phyloP scores from a whole-genome alignment of 37 sponge, comb jelly and placozoan species.

The Aplysina aerophoba region DNA sequence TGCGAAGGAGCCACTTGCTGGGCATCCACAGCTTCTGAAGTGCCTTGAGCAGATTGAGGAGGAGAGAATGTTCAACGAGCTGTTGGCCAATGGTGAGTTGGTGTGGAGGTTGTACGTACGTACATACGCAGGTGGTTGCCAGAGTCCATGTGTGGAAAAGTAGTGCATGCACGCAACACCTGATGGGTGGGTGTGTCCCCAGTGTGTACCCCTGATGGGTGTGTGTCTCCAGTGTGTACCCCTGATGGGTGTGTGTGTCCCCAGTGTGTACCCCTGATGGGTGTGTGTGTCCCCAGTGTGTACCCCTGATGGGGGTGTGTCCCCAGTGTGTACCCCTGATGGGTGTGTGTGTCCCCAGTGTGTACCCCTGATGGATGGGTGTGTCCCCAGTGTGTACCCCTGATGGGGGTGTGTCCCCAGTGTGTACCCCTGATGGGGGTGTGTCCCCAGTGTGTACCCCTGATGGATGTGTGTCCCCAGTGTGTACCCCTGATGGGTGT shows the following conservation, averaged over 20 bases:
- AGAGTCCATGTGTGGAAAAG: no score
- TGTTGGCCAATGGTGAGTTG: background rate
- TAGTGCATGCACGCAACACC: no score
- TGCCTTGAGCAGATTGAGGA: conserved; percentile 67
- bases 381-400: background rate
- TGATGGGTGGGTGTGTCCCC: no score
- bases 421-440: background rate
- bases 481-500: no score
- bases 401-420: no score
- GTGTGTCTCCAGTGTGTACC: no score
- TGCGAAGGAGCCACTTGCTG: conserved; percentile 50
- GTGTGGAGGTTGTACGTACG: no score
- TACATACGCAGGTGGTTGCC: no score
- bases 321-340: background rate
- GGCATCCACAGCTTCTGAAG: conserved; percentile 58
- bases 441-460: background rate
- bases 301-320: no score
- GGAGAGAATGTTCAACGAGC: conserved; percentile 12
- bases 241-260: background rate
- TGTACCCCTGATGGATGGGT: background rate
- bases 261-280: background rate
- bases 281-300: background rate
- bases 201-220: no score
- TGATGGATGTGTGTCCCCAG: background rate
- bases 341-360: background rate